Evolutionary conservation across 2,888 invertebrate species (phyloP).

Genomic region (Drosophila mimica): DNA sequence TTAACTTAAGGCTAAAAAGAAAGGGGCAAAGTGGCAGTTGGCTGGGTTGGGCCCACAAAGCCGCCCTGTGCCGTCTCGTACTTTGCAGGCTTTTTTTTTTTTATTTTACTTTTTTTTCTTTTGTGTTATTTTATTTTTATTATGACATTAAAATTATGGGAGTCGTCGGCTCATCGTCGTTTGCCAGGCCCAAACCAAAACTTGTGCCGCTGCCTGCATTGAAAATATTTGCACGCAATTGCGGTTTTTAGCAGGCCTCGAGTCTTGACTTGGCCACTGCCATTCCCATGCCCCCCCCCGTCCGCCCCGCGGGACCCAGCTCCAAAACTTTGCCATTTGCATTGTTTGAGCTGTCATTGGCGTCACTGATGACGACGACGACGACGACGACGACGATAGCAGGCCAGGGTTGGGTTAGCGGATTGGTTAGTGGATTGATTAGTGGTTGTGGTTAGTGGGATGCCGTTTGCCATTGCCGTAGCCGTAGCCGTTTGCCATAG

Average conservation of each 20-base stretch:
- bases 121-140: conserved; percentile 60
- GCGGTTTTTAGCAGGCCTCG: conserved; percentile 70
- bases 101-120: conserved; percentile 48
- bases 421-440: conserved; percentile 49
- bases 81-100: conserved; percentile 37
- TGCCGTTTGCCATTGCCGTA: conserved; percentile 8
- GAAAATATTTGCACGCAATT: conserved; percentile 82
- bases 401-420: conserved; percentile 32
- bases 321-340: conserved; percentile 69
- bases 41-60: background rate
- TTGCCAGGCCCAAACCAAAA: conserved; percentile 50
- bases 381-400: background rate
- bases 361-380: conserved; percentile 26
- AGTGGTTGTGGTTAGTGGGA: conserved; percentile 40
- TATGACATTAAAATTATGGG: conserved; percentile 81
- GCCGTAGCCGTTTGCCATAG: conserved; percentile 5
- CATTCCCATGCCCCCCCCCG: background rate
- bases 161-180: conserved; percentile 56
- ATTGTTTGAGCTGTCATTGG: conserved; percentile 74
- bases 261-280: conserved; percentile 45
- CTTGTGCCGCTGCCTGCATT: conserved; percentile 59
- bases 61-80: conserved; percentile 13
- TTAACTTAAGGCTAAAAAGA: background rate
- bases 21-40: background rate
- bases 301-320: background rate